Evolutionary conservation across 2,888 invertebrate species (phyloP), one percentile per base, ranked within the genome.

Genomic region (Hydrotaea diabolus): DNA sequence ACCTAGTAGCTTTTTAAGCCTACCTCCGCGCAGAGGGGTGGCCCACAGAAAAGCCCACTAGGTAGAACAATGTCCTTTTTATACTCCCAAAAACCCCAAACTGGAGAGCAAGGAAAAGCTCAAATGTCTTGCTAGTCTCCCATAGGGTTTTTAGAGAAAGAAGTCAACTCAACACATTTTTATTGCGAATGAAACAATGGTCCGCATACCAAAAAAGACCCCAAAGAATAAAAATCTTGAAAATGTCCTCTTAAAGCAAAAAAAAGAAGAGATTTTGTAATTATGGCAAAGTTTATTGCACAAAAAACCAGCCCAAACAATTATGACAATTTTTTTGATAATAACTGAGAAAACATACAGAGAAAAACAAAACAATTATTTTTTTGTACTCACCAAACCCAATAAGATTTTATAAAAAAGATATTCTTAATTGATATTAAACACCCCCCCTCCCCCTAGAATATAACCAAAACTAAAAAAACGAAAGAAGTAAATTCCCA

Each of bases 241-340:
- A n/a, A 21, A 57, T 43, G 11, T 46, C 57, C 13, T 57, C 69
- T 55, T 66, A 36, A 31, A 71, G 0, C 23, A 15, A 31, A 21
- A 76, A 26, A 43, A 62, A 71, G 23, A 66, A 15, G 21, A 17
- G 0, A 43, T 46, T 74, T 74, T 59, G 53, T 53, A 21, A 69
- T 57, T 57, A 57, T 53, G 21, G n/a, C 49, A 66, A 77, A 77
- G 13, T 23, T 26, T 66, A 31, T 72, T 75, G 74, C 80, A 80
- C 74, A 75, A 77, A n/a, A n/a, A 62, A 43, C 31, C 75, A 26
- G 46, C n/a, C 13, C 13, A 62, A 23, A 77, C 80, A 81, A 79
- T 71, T 53, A 76, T 73, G 79, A 85, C 79, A 82, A 85, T 80
- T 82, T 77, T 79, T 80, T 85, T 77, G 82, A 82, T 82, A 82